These are phyloP conservation scores for Tachycineta bicolor DNA, from an alignment of 2,113 vertebrate species.

Conservation along the genomic window DNA sequence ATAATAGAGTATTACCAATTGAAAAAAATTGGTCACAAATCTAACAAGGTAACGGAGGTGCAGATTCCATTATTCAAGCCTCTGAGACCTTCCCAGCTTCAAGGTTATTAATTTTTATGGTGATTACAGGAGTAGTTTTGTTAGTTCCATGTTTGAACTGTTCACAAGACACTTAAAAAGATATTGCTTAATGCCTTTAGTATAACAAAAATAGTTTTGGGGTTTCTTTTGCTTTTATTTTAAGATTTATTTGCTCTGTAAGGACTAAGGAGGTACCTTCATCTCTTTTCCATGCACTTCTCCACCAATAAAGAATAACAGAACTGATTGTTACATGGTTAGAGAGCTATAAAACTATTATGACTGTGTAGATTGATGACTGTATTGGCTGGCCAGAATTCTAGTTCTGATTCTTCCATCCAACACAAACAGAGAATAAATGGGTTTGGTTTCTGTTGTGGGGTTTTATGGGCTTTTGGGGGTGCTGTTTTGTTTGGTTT, in stretches of 20 bases:
- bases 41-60: background rate
- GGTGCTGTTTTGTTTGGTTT: too few species aligned
- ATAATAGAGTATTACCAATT: background rate
- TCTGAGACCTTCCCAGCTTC: background rate
- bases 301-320: background rate
- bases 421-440: conserved; percentile 1
- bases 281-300: background rate
- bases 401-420: background rate
- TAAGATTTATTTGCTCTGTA: background rate
- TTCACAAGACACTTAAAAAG: background rate
- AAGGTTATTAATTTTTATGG: background rate
- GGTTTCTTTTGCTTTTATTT: background rate
- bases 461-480: too few species aligned
- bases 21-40: background rate
- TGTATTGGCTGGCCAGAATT: background rate
- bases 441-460: background rate
- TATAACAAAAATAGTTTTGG: background rate
- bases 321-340: background rate
- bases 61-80: background rate
- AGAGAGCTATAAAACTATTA: background rate
- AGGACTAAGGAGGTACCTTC: background rate
- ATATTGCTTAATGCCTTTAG: background rate
- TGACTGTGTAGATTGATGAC: background rate
- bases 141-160: background rate
- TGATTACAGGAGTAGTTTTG: background rate